Percentiles rank a stretch among this genome's conserved stretches.
Conservation (phyloP, 1,140 invertebrate species). For the Drosophila lacertosa region DNA sequence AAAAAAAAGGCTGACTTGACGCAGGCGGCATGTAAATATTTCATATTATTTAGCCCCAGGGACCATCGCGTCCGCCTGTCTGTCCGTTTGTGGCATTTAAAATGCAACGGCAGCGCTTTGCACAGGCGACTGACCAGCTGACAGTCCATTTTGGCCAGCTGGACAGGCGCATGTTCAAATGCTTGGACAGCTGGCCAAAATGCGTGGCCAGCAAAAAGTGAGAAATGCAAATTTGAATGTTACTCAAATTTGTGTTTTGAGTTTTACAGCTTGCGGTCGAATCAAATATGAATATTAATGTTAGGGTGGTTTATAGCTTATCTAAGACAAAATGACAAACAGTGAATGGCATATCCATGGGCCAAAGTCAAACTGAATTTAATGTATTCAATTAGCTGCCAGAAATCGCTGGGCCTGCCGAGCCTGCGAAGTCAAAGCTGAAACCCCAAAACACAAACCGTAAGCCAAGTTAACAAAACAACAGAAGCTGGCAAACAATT, state of each 20-base stretch:
- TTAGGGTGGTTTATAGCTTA: neutral
- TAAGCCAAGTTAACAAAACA: slow-evolving; percentile 15
- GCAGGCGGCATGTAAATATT: slow-evolving; percentile 54
- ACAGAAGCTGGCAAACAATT: slow-evolving; percentile 34
- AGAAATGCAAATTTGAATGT: slow-evolving; percentile 40
- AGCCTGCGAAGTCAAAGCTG: slow-evolving; percentile 12
- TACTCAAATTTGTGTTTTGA: slow-evolving; percentile 3
- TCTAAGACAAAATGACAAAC: slow-evolving; percentile 4
- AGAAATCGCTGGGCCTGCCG: slow-evolving; percentile 42
- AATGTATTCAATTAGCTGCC: slow-evolving; percentile 80
- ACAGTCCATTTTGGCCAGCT: slow-evolving; percentile 44
- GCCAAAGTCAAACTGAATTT: slow-evolving; percentile 54
- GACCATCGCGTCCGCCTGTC: slow-evolving; percentile 16
- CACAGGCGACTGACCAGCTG: slow-evolving; percentile 58
- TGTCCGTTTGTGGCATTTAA: slow-evolving; percentile 62
- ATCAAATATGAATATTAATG: slow-evolving; percentile 47
- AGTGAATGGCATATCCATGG: slow-evolving; percentile 6
- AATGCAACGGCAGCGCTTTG: slow-evolving; percentile 73
- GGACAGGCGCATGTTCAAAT: slow-evolving; percentile 57
- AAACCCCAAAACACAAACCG: slow-evolving; percentile 6
- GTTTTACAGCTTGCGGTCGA: neutral
- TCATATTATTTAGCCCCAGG: slow-evolving; percentile 70
- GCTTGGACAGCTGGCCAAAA: slow-evolving; percentile 64
- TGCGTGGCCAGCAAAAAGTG: slow-evolving; percentile 61
- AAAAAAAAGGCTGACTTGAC: too few species aligned